These are phyloP conservation scores for Hydractinia symbiolongicarpus DNA, from an alignment of 30 jellyfish, hydroid and myxozoan species.

Conservation along the genomic window DNA sequence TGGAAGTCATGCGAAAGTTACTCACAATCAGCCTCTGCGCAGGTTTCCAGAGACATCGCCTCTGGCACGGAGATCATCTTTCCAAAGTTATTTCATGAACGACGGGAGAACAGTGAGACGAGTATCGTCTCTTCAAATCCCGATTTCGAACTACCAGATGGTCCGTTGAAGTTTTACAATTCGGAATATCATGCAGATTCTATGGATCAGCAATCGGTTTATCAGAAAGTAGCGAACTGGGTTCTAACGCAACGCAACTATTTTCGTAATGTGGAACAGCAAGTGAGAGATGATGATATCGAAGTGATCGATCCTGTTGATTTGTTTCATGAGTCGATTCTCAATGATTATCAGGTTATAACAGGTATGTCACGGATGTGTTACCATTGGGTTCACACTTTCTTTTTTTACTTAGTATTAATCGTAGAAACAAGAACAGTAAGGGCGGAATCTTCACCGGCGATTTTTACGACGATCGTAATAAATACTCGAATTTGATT, in stretches of 20 bases:
- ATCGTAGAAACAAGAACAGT: too few species aligned
- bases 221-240: conserved; percentile 91
- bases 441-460: too few species aligned
- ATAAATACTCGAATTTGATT: too few species aligned
- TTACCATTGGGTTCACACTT: too few species aligned
- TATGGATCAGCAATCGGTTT: conserved; percentile 39
- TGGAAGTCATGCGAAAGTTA: conserved; percentile 40
- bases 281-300: conserved; percentile 66
- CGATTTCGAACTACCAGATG: conserved; percentile 20
- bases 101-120: conserved; percentile 39
- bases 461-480: too few species aligned
- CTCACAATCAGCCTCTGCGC: conserved; percentile 21
- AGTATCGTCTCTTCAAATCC: conserved; percentile 26
- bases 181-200: conserved; percentile 3
- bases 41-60: conserved; percentile 41
- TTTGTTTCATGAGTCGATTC: conserved; percentile 82
- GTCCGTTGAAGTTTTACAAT: conserved; percentile 35
- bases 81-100: conserved; percentile 74
- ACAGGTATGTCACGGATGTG: conserved; percentile 31
- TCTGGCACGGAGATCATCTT: conserved; percentile 75
- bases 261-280: conserved; percentile 45
- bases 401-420: too few species aligned
- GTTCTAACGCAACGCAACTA: conserved; percentile 79
- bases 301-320: conserved; percentile 98
- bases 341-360: conserved; percentile 69